phyloP scores from a whole-genome alignment of 2,797 vertebrate species.

The Miichthys miiuy region DNA sequence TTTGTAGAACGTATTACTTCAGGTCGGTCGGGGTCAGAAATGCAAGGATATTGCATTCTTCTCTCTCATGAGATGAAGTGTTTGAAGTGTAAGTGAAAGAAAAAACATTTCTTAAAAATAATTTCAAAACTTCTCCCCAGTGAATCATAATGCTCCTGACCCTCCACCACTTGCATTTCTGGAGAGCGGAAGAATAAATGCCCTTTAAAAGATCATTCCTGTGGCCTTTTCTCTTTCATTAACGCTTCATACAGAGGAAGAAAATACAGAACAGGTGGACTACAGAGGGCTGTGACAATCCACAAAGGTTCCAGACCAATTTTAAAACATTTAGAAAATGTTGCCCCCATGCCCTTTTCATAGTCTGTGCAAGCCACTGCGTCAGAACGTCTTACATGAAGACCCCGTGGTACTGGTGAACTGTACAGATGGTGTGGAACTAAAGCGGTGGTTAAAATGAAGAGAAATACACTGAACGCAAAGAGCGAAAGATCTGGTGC shows the following conservation, averaged over 20 bases:
- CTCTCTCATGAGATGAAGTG: neutral
- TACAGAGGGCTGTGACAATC: neutral
- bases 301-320: neutral
- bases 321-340: neutral
- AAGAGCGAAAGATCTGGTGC: neutral
- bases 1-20: neutral
- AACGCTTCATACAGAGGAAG: neutral
- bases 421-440: neutral
- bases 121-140: neutral
- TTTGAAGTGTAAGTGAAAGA: neutral
- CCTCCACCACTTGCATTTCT: neutral
- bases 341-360: neutral
- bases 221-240: conserved; percentile 5
- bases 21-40: neutral
- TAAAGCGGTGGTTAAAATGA: neutral
- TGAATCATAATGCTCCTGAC: conserved; percentile 3
- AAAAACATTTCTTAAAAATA: neutral
- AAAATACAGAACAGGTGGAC: neutral
- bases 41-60: neutral
- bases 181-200: neutral
- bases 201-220: conserved; percentile 19
- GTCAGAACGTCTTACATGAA: neutral
- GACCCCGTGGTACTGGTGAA: neutral
- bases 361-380: neutral
- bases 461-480: neutral